Base-by-base conservation (phyloP, 53 echinoderm and acorn worm species). In the Echinometra lucunter region DNA sequence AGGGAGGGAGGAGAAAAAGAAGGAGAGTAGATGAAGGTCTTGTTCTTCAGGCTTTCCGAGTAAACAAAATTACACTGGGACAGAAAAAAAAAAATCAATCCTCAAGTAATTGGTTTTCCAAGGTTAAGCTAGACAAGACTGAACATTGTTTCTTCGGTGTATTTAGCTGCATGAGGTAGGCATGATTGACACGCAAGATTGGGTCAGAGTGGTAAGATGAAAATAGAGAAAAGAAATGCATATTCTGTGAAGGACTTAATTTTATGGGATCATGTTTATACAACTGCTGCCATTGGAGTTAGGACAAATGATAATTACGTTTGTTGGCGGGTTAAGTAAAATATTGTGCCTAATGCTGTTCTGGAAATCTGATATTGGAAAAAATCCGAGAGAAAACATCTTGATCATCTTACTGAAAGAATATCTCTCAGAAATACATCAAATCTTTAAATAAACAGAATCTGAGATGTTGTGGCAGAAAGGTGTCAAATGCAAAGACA, bases 1-100 rank as follows among this genome's bases (percentile, higher is more conserved):
- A 49, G 56, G 15, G 56, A 60, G 17, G 27, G 42, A 90, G 32
- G 58, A 58, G 42, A 90, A 38, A 60, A 37, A 60, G 37, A 42
- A 21, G 18, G 34, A 55, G 56, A 88, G 90, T 21, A 88, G 47
- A 89, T 37, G 60, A 90, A 58, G 40, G 40, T 58, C 58, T 90
- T 60, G 60, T 60, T 90, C 90, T 80, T 69, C 32, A 70, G 92
- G 78, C 81, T 80, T 80, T 80, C n/a, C 58, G 40, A 93, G 81
- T 93, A 93, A 93, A 93, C 81, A 93, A 93, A 93, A 80, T 93
- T 93, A 93, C 80, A 80, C 55, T 67, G 92, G 88, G 88, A 88
- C 58, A 38, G 37, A 38, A 57, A 80, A 92, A 74, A 92, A 91
- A 93, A 93, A 93, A 93, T 93, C 93, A 93, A 93, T 93, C 93